Percentiles rank a stretch among this genome's conserved stretches.
phyloP scores from a whole-genome alignment of 2,113 vertebrate genomes.

The Campylorhamphus procurvoides region DNA sequence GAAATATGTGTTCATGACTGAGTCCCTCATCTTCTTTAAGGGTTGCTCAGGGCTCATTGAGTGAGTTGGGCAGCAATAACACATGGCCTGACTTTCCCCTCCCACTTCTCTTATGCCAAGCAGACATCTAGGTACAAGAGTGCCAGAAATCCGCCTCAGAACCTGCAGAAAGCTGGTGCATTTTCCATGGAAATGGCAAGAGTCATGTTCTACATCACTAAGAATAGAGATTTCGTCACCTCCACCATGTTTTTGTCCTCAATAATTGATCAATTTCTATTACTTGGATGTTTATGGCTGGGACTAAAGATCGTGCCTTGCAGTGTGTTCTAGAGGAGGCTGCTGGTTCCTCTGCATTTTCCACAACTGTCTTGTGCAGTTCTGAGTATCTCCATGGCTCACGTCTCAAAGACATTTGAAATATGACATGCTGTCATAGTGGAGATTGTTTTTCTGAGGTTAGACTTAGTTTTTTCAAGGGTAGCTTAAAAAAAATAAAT shows the following conservation, averaged over 20 bases:
- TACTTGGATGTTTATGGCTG: background rate
- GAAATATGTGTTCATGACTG: background rate
- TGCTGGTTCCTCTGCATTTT: background rate
- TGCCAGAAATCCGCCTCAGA: background rate
- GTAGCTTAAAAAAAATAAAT: background rate
- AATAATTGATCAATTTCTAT: background rate
- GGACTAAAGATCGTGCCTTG: background rate
- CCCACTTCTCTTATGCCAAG: background rate
- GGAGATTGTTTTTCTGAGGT: background rate
- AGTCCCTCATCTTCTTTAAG: background rate
- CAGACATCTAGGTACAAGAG: accelerated
- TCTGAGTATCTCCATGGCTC: background rate
- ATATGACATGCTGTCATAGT: background rate
- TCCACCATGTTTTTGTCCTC: background rate
- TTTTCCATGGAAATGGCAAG: background rate
- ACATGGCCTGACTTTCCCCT: background rate
- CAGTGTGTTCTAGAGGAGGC: background rate
- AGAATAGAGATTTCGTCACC: background rate
- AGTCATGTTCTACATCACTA: background rate
- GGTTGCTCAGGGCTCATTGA: background rate
- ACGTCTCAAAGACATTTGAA: background rate
- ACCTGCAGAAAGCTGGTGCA: background rate
- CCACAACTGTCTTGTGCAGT: background rate
- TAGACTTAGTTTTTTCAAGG: background rate
- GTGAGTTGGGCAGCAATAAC: background rate